Evolutionary conservation across 2,113 vertebrate species (phyloP), one percentile per base, ranked within the genome.

Genomic region (Opisthocomus hoazin): DNA sequence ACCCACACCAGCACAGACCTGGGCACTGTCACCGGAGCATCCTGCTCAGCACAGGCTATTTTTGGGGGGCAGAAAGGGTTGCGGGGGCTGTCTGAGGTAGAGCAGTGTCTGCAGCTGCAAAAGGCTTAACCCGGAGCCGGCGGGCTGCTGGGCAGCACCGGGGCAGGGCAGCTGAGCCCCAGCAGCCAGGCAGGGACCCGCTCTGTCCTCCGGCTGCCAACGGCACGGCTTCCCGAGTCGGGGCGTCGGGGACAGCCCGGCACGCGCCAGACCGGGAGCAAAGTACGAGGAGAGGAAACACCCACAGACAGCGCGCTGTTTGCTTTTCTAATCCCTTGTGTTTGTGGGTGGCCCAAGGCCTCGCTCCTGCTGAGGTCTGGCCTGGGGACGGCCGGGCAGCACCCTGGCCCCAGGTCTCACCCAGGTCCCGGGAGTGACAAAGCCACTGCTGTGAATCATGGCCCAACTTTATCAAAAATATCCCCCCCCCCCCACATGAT

Each of bases 281-380:
- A 76, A 64, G 66, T 7, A 54, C 2, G 4, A 46, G 41, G 36
- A 69, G 15, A 46, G 15, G 46, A 51, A 95, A 58, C 20, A 60
- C 36, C 36, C 1, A 0, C 46, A 32, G 1, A 0, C 19, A 24
- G 12, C 0, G 0, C 1, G 2, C 37, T 32, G 6, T n/a, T 24
- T 54, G 69, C 12, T 45, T 60, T 60, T 54, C 30, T 34, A 84
- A 43, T 24, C 53, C 70, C 29, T 61, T 34, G 54, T 27, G 21
- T 13, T 63, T 14, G 9, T 0, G 4, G 51, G 68, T 74, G 41
- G 34, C 64, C 50, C 50, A 48, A 82, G 45, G 30, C 32, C 30
- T 81, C 41, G 36, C 11, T 10, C 20, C 50, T 11, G 12, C 29
- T 8, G 4, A 83, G 53, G 48, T 85, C 48, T 73, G 71, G 30